Evolutionary conservation across 2,797 vertebrate species (phyloP).

Genomic region (Macrochelys suwanniensis): DNA sequence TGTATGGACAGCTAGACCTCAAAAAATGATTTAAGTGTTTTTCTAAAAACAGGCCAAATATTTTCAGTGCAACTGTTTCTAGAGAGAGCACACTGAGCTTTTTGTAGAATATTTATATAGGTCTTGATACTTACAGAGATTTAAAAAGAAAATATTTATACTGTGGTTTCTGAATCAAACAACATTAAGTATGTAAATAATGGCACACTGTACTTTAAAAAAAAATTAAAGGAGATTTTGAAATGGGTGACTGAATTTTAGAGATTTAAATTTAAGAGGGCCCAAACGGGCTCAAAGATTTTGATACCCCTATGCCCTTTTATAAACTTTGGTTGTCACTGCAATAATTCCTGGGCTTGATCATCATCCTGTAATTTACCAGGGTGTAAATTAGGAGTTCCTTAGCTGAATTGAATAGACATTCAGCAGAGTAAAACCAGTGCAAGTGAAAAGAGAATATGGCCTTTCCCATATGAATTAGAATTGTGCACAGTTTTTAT

Average conservation of each 20-base stretch:
- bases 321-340: not conserved
- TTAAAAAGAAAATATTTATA: conserved; percentile 87
- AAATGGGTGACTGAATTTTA: conserved; percentile 8
- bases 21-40: conserved; percentile 79
- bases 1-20: conserved; percentile 65
- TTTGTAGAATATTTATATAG: conserved; percentile 83
- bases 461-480: not conserved
- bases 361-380: conserved; percentile 19
- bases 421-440: not conserved
- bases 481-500: not conserved
- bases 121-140: conserved; percentile 79
- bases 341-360: not conserved
- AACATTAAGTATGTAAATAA: conserved; percentile 85
- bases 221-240: conserved; percentile 13
- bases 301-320: not conserved
- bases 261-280: conserved; percentile 16
- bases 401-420: not conserved
- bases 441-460: not conserved
- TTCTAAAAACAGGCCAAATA: conserved; percentile 72
- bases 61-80: conserved; percentile 69
- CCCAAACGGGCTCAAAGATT: not conserved
- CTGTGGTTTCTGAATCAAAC: conserved; percentile 86
- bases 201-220: conserved; percentile 53
- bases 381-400: not conserved
- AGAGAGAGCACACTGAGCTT: conserved; percentile 70